Conservation (phyloP, 2,113 vertebrate species). For the Pycnonotus jocosus region DNA sequence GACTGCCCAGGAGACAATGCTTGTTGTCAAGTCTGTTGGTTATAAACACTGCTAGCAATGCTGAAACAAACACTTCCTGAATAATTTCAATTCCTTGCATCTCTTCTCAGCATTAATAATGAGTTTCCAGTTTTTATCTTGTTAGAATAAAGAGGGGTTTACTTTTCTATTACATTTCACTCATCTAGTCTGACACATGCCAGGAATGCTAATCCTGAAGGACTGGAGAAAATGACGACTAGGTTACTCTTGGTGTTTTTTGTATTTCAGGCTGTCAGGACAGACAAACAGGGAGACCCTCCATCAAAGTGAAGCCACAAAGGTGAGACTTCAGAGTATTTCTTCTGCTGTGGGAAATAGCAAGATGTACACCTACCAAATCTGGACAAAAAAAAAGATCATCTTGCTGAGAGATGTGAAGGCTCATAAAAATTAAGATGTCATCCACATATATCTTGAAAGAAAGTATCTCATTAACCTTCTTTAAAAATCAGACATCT, state of each 20-base stretch:
- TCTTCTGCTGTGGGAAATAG: neutral
- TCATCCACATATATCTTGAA: neutral
- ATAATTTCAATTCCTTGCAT: neutral
- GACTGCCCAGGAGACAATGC: neutral
- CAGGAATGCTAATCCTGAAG: neutral
- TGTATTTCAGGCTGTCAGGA: neutral
- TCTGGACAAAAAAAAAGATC: neutral
- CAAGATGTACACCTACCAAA: neutral
- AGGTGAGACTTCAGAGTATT: neutral
- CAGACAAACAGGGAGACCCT: neutral
- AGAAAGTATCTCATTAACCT: neutral
- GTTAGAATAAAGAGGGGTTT: neutral
- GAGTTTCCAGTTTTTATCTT: neutral
- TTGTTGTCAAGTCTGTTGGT: neutral
- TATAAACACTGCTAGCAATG: neutral
- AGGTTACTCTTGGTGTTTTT: neutral
- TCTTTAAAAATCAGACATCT: neutral
- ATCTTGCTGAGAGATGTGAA: neutral
- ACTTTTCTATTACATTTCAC: neutral
- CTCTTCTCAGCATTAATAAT: neutral
- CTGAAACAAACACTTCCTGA: neutral
- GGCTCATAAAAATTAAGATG: neutral
- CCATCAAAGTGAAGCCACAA: neutral
- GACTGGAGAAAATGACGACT: fast-evolving
- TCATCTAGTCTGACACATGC: neutral